phyloP scores from a whole-genome alignment of 2,888 invertebrate genomes.

The Prosopocoilus inquinatus region DNA sequence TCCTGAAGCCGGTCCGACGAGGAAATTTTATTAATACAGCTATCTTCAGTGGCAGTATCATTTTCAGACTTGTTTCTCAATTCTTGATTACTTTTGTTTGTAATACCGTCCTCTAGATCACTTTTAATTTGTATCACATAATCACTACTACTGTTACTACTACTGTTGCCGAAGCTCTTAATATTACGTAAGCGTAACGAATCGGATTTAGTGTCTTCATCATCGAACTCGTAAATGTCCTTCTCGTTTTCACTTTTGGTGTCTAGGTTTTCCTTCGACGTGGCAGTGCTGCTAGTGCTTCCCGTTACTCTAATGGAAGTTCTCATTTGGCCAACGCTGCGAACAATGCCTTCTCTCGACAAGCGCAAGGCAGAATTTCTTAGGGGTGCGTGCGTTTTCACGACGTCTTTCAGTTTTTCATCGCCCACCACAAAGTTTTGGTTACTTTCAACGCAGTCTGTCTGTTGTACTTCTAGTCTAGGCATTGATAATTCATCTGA shows the following conservation, averaged over 20 bases:
- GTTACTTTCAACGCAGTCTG: conserved; percentile 37
- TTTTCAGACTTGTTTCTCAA: conserved; percentile 35
- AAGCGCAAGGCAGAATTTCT: neutral
- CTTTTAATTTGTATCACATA: conserved; percentile 26
- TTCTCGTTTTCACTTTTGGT: conserved; percentile 27
- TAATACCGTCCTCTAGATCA: conserved; percentile 29
- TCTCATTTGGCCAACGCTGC: conserved; percentile 15
- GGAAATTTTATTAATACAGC: conserved; percentile 7
- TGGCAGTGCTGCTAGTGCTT: conserved; percentile 32
- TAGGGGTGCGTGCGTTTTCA: conserved; percentile 12
- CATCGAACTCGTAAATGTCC: conserved; percentile 58
- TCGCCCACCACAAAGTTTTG: conserved; percentile 13
- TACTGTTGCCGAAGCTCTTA: conserved; percentile 33
- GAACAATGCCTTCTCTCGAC: no score
- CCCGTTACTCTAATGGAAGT: conserved; percentile 28
- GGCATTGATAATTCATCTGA: neutral
- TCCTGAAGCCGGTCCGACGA: conserved; percentile 19
- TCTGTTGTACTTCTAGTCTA: neutral
- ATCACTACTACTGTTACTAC: conserved; percentile 33
- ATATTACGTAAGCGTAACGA: conserved; percentile 33
- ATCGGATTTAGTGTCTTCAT: conserved; percentile 47
- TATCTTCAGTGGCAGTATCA: conserved; percentile 21
- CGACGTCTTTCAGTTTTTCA: conserved; percentile 9
- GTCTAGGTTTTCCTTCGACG: conserved; percentile 26
- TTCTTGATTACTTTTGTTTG: conserved; percentile 19